A percentile compares a stretch with the other conserved stretches of the same genome.
Conservation (phyloP, 2,113 vertebrate species). For the Athene cunicularia region DNA sequence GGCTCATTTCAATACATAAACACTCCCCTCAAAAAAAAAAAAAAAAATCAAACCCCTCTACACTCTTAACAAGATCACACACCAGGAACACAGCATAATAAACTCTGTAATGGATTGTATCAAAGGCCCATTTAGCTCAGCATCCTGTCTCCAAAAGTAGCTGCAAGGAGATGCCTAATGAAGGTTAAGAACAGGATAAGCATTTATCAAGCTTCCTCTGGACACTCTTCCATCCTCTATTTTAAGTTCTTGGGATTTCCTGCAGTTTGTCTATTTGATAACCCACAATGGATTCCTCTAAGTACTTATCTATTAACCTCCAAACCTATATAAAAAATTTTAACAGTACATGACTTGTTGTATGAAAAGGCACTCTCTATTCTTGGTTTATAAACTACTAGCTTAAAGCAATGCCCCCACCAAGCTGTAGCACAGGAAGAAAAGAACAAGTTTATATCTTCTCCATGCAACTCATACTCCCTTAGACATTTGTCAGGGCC, state of each 20-base stretch:
- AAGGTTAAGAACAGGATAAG: background rate
- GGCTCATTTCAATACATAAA: background rate
- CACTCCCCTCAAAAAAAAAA: background rate
- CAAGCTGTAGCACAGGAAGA: background rate
- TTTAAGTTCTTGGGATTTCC: constrained; percentile 1
- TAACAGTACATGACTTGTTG: background rate
- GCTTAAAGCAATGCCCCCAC: background rate
- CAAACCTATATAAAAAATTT: background rate
- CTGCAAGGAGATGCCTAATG: background rate
- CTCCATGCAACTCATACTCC: background rate
- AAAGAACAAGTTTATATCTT: background rate
- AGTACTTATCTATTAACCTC: background rate
- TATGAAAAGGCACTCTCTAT: background rate
- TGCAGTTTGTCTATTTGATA: background rate
- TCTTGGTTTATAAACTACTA: background rate
- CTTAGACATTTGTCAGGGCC: background rate
- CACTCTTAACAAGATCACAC: background rate
- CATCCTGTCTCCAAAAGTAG: background rate
- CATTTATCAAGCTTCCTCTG: constrained; percentile 8
- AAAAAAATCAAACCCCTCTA: background rate
- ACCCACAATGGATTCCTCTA: background rate
- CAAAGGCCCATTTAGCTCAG: constrained; percentile 5
- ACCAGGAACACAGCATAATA: background rate
- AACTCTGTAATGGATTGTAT: background rate
- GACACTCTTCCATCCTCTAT: background rate